phyloP scores from a whole-genome alignment of 2,113 vertebrate genomes.

The Ailuropoda melanoleuca region DNA sequence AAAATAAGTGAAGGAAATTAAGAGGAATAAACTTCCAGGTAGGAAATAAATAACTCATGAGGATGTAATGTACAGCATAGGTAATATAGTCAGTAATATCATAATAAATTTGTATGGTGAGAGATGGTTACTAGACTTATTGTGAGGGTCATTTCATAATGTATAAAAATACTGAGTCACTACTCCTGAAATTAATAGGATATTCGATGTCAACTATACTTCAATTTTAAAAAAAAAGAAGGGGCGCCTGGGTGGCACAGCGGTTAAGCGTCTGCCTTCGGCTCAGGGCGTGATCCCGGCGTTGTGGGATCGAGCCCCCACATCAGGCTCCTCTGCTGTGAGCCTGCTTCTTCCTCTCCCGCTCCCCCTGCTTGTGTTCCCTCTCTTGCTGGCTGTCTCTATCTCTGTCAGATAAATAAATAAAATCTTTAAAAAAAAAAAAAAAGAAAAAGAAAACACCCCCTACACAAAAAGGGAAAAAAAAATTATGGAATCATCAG shows the following conservation, averaged over 20 bases:
- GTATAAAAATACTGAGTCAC: not conserved
- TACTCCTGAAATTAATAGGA: not conserved
- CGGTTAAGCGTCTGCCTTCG: too few species aligned
- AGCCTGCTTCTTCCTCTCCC: too few species aligned
- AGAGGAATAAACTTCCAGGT: not conserved
- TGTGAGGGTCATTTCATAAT: not conserved
- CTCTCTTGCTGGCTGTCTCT: too few species aligned
- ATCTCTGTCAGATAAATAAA: too few species aligned
- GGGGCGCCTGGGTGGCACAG: too few species aligned
- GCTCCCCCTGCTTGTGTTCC: too few species aligned
- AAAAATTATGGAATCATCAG: not conserved
- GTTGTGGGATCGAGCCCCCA: too few species aligned
- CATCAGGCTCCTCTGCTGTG: too few species aligned
- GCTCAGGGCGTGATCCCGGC: too few species aligned
- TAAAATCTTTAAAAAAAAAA: too few species aligned
- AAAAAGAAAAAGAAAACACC: not conserved
- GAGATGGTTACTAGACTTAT: not conserved
- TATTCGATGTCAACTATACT: not conserved
- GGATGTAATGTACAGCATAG: not conserved
- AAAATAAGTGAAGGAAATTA: not conserved
- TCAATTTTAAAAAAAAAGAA: too few species aligned
- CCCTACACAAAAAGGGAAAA: not conserved
- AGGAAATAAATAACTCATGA: not conserved
- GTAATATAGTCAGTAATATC: not conserved
- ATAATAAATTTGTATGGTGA: not conserved